phyloP scores from a whole-genome alignment of 2,888 invertebrate species.

The Euspilapteryx auroguttella region DNA sequence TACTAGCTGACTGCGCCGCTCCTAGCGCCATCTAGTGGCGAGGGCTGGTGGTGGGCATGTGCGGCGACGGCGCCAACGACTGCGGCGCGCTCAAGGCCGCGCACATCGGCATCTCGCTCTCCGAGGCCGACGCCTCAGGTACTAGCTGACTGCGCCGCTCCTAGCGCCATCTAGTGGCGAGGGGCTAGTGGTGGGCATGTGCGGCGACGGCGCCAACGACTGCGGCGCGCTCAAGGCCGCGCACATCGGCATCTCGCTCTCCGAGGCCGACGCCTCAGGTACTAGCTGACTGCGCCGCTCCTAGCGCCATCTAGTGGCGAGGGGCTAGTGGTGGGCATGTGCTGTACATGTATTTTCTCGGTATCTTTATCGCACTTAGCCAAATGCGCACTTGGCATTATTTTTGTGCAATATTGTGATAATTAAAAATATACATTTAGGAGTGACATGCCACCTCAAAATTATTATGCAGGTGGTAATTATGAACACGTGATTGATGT shows the following conservation, averaged over 20 bases:
- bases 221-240: constrained; percentile 88
- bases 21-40: constrained; percentile 70
- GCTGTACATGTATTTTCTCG: too few species aligned
- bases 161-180: too few species aligned
- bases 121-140: constrained; percentile 73
- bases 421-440: too few species aligned
- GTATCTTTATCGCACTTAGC: too few species aligned
- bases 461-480: too few species aligned
- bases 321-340: background rate
- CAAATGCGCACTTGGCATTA: too few species aligned
- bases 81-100: constrained; percentile 88
- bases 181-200: constrained; percentile 69
- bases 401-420: too few species aligned
- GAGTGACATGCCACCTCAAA: too few species aligned
- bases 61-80: constrained; percentile 82
- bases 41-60: constrained; percentile 72
- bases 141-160: background rate
- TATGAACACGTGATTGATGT: too few species aligned
- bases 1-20: constrained; percentile 67
- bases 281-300: background rate
- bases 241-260: constrained; percentile 85
- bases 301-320: too few species aligned
- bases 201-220: constrained; percentile 82
- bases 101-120: constrained; percentile 85
- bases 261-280: constrained; percentile 73